phyloP scores from a whole-genome alignment of 2,797 vertebrate genomes.

The Fundulus diaphanus region DNA sequence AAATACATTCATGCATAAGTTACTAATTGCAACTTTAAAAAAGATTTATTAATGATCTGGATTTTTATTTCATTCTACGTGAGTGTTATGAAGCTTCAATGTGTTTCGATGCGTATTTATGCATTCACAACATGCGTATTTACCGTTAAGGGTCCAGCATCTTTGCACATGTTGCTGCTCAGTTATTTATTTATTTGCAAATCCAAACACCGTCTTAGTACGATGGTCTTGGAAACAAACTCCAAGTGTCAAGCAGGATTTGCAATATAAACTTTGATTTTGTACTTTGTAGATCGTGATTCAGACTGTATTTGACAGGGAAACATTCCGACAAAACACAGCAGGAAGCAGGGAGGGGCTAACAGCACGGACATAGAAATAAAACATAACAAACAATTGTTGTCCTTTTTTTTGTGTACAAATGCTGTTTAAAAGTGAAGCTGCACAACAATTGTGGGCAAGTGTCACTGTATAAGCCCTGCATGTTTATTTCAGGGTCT shows the following conservation, averaged over 20 bases:
- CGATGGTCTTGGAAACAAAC: neutral
- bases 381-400: neutral
- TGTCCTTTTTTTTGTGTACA: constrained; percentile 1
- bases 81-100: neutral
- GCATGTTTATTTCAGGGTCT: constrained; percentile 13
- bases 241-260: neutral
- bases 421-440: neutral
- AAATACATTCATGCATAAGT: too few relatives aligned
- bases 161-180: neutral
- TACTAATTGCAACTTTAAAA: too few relatives aligned
- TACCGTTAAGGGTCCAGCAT: too few relatives aligned
- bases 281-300: neutral
- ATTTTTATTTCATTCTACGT: neutral
- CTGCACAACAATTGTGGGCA: neutral
- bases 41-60: neutral
- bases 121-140: neutral
- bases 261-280: neutral
- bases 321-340: constrained; percentile 28
- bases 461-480: neutral
- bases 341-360: constrained; percentile 44
- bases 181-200: neutral
- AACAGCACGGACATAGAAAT: constrained; percentile 2
- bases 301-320: neutral
- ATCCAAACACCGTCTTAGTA: neutral
- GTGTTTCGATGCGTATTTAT: neutral